These are phyloP conservation scores for Megaceryle alcyon DNA, from an alignment of 2,797 vertebrate genomes.

Conservation along the genomic window DNA sequence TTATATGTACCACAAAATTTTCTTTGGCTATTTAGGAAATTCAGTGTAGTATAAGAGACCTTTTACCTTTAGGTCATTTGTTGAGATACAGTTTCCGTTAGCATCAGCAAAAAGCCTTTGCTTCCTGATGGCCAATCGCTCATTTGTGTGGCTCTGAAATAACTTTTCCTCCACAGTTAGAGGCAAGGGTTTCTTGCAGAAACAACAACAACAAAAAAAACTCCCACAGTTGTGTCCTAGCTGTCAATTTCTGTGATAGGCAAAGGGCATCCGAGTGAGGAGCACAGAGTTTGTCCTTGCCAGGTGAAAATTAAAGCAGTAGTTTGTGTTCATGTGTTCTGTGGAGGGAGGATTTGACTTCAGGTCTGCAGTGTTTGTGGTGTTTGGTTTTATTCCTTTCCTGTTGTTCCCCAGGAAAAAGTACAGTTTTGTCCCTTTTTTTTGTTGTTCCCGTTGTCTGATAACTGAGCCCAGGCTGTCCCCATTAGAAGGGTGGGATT, in stretches of 20 bases:
- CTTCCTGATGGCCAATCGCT: neutral
- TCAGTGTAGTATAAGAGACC: neutral
- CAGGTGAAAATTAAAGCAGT: neutral
- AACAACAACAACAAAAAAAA: neutral
- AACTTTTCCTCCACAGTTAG: neutral
- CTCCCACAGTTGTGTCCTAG: neutral
- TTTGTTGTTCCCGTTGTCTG: neutral
- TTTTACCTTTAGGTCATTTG: constrained; percentile 9
- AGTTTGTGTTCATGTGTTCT: neutral
- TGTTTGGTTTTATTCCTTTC: neutral
- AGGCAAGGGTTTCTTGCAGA: neutral
- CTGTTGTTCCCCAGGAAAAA: neutral
- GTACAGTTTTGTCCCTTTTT: neutral
- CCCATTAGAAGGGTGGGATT: neutral
- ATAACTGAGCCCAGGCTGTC: neutral
- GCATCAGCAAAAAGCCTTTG: neutral
- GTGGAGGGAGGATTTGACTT: neutral
- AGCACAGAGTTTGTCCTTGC: neutral
- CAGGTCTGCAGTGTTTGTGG: neutral
- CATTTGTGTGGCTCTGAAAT: neutral
- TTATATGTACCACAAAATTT: neutral
- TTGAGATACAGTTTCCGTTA: neutral
- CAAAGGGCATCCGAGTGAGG: fast-evolving
- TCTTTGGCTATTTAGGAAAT: neutral
- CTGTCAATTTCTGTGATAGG: neutral